Conservation (phyloP, 2,797 vertebrate genomes). For the Gephyroberyx darwinii region DNA sequence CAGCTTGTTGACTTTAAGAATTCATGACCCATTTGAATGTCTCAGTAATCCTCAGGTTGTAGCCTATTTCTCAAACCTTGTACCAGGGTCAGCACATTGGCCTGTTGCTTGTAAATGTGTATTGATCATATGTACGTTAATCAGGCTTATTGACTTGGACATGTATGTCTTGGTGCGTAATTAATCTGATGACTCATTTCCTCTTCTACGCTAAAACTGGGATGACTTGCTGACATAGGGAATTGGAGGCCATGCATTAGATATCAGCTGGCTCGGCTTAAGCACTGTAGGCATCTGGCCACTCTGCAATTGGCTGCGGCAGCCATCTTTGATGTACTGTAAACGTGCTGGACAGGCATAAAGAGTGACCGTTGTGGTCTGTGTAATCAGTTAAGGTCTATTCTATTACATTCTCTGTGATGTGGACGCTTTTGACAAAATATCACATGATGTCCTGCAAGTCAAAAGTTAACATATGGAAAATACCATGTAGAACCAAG, state of each 20-base stretch:
- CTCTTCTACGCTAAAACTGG: constrained; percentile 35
- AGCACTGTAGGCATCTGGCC: constrained; percentile 22
- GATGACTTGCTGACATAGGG: constrained; percentile 53
- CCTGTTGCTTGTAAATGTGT: constrained; percentile 60
- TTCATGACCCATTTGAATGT: constrained; percentile 30
- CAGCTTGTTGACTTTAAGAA: constrained; percentile 54
- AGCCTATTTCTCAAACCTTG: constrained; percentile 36
- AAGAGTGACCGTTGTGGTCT: constrained; percentile 4
- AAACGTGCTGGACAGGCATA: constrained; percentile 12
- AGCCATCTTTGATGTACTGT: constrained; percentile 2
- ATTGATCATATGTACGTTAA: constrained; percentile 68
- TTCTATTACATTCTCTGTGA: too few species aligned
- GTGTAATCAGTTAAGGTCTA: too few species aligned
- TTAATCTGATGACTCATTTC: constrained; percentile 66
- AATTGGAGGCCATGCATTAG: constrained; percentile 36
- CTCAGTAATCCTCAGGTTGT: constrained; percentile 37
- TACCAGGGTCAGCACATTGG: constrained; percentile 51
- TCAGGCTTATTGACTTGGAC: constrained; percentile 70
- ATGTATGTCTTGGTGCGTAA: constrained; percentile 54
- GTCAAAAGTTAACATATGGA: too few species aligned
- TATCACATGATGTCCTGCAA: too few species aligned
- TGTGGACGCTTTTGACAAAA: too few species aligned
- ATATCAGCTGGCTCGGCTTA: constrained; percentile 28
- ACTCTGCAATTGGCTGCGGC: constrained; percentile 12
- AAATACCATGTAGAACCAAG: too few species aligned